Percentiles rank a stretch among this genome's conserved stretches.
phyloP scores from a whole-genome alignment of 2,888 invertebrate genomes.

The Malacosoma neustria region DNA sequence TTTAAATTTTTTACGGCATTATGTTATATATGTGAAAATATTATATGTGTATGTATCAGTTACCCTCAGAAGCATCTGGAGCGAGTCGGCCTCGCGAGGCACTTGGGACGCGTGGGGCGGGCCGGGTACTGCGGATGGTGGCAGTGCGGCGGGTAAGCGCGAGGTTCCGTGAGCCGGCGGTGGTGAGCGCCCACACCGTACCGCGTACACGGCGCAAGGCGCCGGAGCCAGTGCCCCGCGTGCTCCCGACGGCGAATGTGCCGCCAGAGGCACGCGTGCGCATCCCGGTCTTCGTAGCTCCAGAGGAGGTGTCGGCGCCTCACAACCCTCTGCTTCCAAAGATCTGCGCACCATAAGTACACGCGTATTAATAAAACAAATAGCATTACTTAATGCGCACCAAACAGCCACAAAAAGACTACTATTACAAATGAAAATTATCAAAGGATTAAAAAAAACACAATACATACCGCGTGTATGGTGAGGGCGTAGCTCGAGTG shows the following conservation, averaged over 20 bases:
- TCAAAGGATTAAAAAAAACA: no score
- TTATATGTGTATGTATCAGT: no score
- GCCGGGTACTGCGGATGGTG: constrained; percentile 51
- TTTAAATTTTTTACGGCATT: no score
- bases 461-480: constrained; percentile 52
- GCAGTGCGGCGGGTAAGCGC: constrained; percentile 40
- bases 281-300: constrained; percentile 79
- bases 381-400: no score
- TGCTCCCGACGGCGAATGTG: constrained; percentile 76
- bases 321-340: constrained; percentile 76
- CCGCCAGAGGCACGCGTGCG: constrained; percentile 78
- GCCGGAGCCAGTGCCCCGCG: background rate
- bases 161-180: constrained; percentile 31
- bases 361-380: no score
- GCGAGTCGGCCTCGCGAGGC: constrained; percentile 87
- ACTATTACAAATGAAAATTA: no score
- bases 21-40: no score
- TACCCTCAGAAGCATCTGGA: constrained; percentile 84
- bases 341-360: constrained; percentile 46
- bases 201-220: constrained; percentile 20
- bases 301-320: constrained; percentile 81
- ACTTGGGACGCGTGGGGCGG: constrained; percentile 86
- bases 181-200: constrained; percentile 18
- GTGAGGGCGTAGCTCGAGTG: constrained; percentile 50
- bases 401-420: no score